Conservation (phyloP, 2,797 vertebrate genomes). For the Rhincodon typus region DNA sequence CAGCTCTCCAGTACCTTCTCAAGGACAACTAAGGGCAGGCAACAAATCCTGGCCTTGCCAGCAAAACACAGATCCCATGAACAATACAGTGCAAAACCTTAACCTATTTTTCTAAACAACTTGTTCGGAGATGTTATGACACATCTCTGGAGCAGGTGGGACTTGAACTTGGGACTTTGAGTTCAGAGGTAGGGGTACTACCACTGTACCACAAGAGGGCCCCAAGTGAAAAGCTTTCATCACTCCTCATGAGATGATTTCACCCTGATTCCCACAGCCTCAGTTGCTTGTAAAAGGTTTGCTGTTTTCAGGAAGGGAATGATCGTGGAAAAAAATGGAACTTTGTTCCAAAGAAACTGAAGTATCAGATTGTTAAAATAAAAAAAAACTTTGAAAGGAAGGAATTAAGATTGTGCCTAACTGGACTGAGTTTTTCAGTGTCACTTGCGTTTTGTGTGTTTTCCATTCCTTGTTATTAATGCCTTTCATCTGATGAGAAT, state of each 20-base stretch:
- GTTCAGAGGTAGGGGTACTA: too few species aligned
- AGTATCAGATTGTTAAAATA: neutral
- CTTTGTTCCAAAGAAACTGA: neutral
- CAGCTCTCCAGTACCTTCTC: neutral
- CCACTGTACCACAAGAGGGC: too few species aligned
- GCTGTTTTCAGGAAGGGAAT: too few species aligned
- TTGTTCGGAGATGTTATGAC: too few species aligned
- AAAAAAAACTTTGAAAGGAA: neutral
- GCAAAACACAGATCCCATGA: neutral
- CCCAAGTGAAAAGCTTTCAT: too few species aligned
- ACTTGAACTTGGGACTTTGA: too few species aligned
- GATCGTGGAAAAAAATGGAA: neutral
- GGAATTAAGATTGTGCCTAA: neutral
- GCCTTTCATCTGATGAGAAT: neutral
- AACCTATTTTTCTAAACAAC: too few species aligned
- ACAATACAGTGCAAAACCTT: neutral
- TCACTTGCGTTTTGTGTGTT: neutral
- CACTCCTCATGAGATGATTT: neutral
- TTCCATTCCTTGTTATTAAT: neutral
- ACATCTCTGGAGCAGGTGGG: too few species aligned
- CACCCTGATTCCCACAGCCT: neutral
- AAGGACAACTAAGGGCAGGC: neutral
- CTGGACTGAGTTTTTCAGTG: neutral
- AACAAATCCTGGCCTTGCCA: neutral
- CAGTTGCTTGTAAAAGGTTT: too few species aligned